Evolutionary conservation across 2,797 vertebrate genomes (phyloP), one percentile per base, ranked within the genome.

Genomic region (Falco rusticolus): DNA sequence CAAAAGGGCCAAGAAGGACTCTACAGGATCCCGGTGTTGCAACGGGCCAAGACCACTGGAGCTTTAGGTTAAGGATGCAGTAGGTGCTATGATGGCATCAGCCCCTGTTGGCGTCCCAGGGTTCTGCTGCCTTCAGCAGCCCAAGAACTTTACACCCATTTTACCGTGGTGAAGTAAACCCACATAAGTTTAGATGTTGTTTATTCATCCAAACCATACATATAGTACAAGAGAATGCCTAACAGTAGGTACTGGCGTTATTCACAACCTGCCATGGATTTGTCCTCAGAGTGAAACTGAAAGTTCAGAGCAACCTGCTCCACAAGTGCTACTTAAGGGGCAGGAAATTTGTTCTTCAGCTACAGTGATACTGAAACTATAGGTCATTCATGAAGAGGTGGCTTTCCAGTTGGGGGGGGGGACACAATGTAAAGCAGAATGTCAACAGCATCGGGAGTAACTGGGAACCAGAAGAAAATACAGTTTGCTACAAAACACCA

Each of bases 31-130:
- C 28, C 1, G 0, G 9, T 29, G 66, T 57, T 63, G 45, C 48
- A 78, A 7, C 51, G 15, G 28, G 28, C 37, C 33, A 41, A 28
- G 11, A 25, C 68, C 29, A 15, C 29, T 61, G 59, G 24, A 82
- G 5, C 6, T 83, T 72, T 17, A 25, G 53, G 28, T 47, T 66
- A 69, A 64, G 16, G n/a, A 9, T 25, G 13, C 11, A 18, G 16
- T 21, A 57, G 19, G 9, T 51, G 13, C 20, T 56, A 26, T 11
- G 21, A 28, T 34, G 37, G 21, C 41, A 39, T 57, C 3, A 53
- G 5, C 2, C 5, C 11, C 10, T 2, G 0, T 3, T 34, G 8
- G 28, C 18, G n/a, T 57, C 13, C 10, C 72, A 37, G 50, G 16
- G 16, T 54, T 21, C 37, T 29, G 2, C 8, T 64, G 10, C 10